phyloP scores from a whole-genome alignment of 2,113 vertebrate genomes.

The Centropus bengalensis region DNA sequence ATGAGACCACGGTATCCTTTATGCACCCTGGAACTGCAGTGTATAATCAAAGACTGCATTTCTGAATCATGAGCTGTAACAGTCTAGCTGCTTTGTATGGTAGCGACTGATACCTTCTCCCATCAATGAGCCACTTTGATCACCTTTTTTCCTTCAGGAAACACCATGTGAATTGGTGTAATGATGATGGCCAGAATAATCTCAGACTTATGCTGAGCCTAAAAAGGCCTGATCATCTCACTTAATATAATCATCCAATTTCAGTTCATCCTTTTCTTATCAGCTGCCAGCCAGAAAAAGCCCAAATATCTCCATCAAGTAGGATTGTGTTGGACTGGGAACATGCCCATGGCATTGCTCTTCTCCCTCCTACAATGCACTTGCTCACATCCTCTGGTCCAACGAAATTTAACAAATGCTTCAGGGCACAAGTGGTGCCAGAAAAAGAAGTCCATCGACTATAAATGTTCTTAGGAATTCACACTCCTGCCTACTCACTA shows the following conservation, averaged over 20 bases:
- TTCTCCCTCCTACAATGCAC: background rate
- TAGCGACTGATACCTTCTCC: background rate
- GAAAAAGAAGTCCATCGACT: background rate
- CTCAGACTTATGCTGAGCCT: background rate
- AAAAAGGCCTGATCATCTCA: background rate
- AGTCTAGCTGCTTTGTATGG: background rate
- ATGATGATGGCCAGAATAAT: background rate
- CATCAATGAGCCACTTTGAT: background rate
- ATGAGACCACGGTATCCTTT: background rate
- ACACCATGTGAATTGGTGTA: background rate
- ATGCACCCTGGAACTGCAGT: background rate
- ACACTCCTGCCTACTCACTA: slow-evolving; percentile 31
- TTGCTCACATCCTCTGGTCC: background rate
- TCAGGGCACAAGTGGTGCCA: background rate
- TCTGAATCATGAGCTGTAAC: background rate
- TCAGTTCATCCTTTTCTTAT: background rate
- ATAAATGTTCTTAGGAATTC: slow-evolving; percentile 39
- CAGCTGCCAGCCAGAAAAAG: background rate
- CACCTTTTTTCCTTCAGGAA: background rate
- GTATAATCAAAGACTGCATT: background rate
- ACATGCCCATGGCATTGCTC: background rate
- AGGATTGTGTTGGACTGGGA: background rate
- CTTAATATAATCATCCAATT: background rate
- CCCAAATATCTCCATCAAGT: background rate
- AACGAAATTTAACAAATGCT: slow-evolving; percentile 56